phyloP scores from a whole-genome alignment of 2,888 invertebrate species.

The Meteorus cinctellus region DNA sequence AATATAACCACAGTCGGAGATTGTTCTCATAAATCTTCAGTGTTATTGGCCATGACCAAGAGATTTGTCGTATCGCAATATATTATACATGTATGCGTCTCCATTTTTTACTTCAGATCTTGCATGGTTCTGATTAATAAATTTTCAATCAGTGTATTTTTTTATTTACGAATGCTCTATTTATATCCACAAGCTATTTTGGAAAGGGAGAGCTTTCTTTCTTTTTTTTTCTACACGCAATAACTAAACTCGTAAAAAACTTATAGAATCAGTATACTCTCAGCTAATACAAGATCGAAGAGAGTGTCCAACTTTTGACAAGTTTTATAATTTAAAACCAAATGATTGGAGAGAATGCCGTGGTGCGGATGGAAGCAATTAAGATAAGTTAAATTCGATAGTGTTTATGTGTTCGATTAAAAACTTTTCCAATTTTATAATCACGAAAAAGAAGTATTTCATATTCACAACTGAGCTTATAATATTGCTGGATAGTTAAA shows the following conservation, averaged over 20 bases:
- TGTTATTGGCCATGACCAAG: constrained; percentile 36
- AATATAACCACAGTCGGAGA: constrained; percentile 36
- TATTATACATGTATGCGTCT: constrained; percentile 21
- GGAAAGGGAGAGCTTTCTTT: too few relatives aligned
- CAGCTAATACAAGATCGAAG: not conserved
- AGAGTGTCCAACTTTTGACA: constrained; percentile 3
- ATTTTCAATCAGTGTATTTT: not conserved
- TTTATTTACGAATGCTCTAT: not conserved
- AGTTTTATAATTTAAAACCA: not conserved
- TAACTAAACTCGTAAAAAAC: not conserved
- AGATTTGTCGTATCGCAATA: constrained; percentile 44
- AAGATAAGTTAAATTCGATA: constrained; percentile 16
- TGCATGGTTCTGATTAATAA: constrained; percentile 13
- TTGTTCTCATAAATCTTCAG: constrained; percentile 48
- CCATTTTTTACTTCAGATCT: not conserved
- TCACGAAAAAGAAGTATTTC: constrained; percentile 28
- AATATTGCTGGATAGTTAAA: constrained; percentile 36
- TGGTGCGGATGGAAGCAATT: constrained; percentile 31
- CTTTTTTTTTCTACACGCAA: not conserved
- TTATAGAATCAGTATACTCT: not conserved
- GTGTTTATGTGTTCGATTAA: constrained; percentile 28
- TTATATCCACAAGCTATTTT: too few relatives aligned
- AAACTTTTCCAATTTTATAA: constrained; percentile 24
- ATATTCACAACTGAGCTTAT: constrained; percentile 32
- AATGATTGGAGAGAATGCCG: not conserved